Base-by-base conservation (phyloP, 2,888 invertebrate genomes). In the Chloroclysta siterata region DNA sequence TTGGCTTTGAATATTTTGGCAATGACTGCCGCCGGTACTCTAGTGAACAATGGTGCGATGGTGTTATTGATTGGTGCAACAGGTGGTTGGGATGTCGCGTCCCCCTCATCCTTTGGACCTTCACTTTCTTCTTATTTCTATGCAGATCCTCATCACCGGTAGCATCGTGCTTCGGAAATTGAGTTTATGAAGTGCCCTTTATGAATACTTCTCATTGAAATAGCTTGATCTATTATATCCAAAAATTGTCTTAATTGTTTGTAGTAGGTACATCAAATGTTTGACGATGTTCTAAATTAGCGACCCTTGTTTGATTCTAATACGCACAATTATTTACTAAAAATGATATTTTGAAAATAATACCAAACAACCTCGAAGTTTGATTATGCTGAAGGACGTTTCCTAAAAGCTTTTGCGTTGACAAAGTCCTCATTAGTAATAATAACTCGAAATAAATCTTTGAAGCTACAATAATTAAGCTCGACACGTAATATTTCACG, bases 21-120 rank as follows among this genome's bases (percentile, higher is more conserved):
- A 75, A 76, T 77, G 78, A 77, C 78, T 56, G 36, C 36, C 46
- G 76, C 77, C 67, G 71, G 72, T 72, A 78, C 77, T 80, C 78
- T 80, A 76, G 79, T 77, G 82, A 83, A 85, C 87, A 87, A 87
- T 83, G 88, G 84, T 83, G 80, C 82, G 81, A 80, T 89, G 84
- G 80, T 87, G 80, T 82, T 92, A 92, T 92, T 90, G 92, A 92
- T 92, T 91, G 87, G 79, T 74, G 81, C 90, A 87, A 92, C 92
- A 92, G 87, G 90, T 91, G 81, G 88, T 71, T 84, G 84, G 87
- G 90, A 88, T 81, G 87, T 79, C 82, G 75, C 85, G 76, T 76
- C 82, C 89, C 86, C 82, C 85, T 77, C 71, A 80, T 72, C 77
- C 76, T 64, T 75, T 80, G 72, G 78, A 84, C 81, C 81, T 85